phyloP scores from a whole-genome alignment of 2,113 vertebrate species.

The Hypocryptadius cinnamomeus region DNA sequence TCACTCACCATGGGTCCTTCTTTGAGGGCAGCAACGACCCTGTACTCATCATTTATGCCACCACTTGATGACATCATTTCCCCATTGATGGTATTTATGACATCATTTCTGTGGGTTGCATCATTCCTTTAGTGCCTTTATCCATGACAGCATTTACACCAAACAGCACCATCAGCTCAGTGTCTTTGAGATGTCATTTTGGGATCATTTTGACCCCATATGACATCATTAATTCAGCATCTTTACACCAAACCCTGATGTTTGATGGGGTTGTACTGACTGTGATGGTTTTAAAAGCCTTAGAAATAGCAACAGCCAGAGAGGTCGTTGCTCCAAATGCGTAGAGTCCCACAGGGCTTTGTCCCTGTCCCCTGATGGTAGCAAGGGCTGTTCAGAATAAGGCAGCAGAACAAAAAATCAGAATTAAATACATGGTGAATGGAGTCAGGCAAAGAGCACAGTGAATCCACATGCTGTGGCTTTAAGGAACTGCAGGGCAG shows the following conservation, averaged over 20 bases:
- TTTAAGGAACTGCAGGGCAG: background rate
- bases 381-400: background rate
- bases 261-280: background rate
- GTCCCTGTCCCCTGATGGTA: background rate
- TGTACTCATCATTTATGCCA: background rate
- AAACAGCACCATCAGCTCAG: background rate
- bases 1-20: fast-evolving
- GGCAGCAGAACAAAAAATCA: background rate
- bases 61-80: background rate
- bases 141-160: background rate
- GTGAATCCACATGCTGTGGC: background rate
- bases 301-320: background rate
- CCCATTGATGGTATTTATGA: background rate
- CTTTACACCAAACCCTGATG: background rate
- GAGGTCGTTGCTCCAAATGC: background rate
- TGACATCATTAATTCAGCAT: background rate
- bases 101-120: background rate
- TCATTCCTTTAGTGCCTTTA: background rate
- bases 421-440: background rate
- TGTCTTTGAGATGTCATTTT: background rate
- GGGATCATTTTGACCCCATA: background rate
- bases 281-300: background rate
- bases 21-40: background rate
- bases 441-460: background rate
- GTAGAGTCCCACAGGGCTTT: background rate